These are phyloP conservation scores for Lagorchestes hirsutus DNA, from an alignment of 2,797 vertebrate species.

Conservation along the genomic window DNA sequence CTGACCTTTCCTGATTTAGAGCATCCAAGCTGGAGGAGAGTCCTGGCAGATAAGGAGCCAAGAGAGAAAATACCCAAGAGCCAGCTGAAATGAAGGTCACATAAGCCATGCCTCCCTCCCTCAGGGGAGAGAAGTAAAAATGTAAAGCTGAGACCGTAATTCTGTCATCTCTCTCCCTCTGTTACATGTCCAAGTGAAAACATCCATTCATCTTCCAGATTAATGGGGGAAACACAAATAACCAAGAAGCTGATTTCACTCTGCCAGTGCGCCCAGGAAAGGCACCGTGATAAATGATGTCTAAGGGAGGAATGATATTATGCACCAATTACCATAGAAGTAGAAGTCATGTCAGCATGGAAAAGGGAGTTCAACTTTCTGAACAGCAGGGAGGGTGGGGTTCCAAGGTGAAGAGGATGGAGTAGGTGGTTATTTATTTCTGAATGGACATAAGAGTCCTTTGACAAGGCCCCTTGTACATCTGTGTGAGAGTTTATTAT, in stretches of 20 bases:
- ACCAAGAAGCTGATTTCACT: conserved; percentile 36
- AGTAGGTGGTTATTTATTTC: neutral
- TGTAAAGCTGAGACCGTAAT: neutral
- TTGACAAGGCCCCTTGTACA: neutral
- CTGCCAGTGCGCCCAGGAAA: neutral
- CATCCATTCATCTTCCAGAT: conserved; percentile 49
- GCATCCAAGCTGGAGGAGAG: neutral
- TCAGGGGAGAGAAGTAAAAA: neutral
- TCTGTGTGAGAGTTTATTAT: neutral
- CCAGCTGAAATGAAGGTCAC: neutral
- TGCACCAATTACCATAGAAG: neutral
- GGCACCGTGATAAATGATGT: conserved; percentile 29
- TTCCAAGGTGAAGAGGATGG: too few species aligned
- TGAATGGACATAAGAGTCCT: neutral
- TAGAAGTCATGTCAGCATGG: neutral
- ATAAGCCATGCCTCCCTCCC: neutral
- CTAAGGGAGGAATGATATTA: neutral
- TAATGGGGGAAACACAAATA: neutral
- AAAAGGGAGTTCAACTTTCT: neutral
- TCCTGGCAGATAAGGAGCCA: neutral
- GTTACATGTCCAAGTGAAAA: conserved; percentile 39
- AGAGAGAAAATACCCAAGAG: conserved; percentile 13
- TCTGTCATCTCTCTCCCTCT: neutral
- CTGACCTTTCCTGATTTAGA: conserved; percentile 18
- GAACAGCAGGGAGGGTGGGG: neutral